Evolutionary conservation across 2,113 vertebrate species (phyloP), one percentile per base, ranked within the genome.

Genomic region (Xiphophorus hellerii): DNA sequence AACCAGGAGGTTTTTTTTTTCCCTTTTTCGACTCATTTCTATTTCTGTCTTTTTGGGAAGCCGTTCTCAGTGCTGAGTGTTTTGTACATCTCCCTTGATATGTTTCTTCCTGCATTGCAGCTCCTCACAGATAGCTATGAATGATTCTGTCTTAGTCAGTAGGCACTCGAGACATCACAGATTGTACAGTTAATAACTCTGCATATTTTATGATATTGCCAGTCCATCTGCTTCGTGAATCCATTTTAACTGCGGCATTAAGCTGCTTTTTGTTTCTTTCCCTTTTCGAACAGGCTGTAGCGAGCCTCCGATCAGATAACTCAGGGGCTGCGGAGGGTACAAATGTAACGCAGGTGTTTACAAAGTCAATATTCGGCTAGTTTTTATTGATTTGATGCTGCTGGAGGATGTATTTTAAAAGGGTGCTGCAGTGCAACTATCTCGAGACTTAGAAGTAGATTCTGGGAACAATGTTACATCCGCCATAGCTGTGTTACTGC

Each of bases 171-270:
- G 68, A 77, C 85, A 80, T 81, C 87, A 72, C 91, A 91, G 91
- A 92, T 90, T 90, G 89, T 86, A 90, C 84, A 81, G 80, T 87
- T 90, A 90, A 93, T 87, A 90, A 87, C 78, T 73, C 78, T 90
- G 88, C 88, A 90, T 91, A 85, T 93, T 94, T 94, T 89, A 95
- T 95, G 93, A 94, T 89, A 87, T 87, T 80, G 89, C 78, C 84
- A 90, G 89, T 92, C 79, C 85, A 79, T 89, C 93, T 93, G 92
- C 88, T 89, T 94, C 92, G 88, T 91, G 90, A 88, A 87, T 76
- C 78, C 77, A 78, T 89, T 78, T 84, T 58, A 58, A 58, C 25
- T 58, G 51, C 25, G 51, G 22, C 10, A 58, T 58, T 58, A 58
- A 58, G 51, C 51, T n/a, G 51, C 51, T 58, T n/a, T 58, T 58